Conservation (phyloP, 2,888 invertebrate species). For the Orthosia gracilis region DNA sequence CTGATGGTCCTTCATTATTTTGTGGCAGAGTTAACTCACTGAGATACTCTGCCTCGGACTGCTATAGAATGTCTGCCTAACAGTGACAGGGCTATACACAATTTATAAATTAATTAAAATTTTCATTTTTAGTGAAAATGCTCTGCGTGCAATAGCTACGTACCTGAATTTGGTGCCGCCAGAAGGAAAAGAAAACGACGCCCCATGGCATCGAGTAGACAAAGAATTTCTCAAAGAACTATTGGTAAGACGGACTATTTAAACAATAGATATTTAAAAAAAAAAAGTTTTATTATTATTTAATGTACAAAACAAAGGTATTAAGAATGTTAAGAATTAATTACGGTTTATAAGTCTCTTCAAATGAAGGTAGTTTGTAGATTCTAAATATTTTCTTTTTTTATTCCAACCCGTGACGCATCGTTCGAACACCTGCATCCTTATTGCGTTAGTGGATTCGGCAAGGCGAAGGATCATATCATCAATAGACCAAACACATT, state of each 20-base stretch:
- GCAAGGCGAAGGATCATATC: no score
- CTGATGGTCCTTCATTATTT: background rate
- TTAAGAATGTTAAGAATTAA: background rate
- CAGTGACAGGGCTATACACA: no score
- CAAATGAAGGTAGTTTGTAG: no score
- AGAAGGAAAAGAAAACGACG: constrained; percentile 92
- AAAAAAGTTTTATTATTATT: no score
- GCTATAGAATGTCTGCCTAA: background rate
- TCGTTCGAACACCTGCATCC: no score
- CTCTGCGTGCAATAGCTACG: constrained; percentile 95
- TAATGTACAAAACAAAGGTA: background rate
- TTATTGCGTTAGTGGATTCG: no score
- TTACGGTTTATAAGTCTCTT: no score
- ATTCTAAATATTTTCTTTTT: no score
- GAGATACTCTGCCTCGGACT: background rate
- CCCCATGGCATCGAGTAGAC: constrained; percentile 95
- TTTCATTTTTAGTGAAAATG: constrained; percentile 91
- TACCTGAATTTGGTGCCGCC: constrained; percentile 97
- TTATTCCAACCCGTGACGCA: no score
- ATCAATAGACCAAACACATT: no score
- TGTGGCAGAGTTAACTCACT: background rate
- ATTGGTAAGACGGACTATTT: constrained; percentile 92
- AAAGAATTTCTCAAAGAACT: constrained; percentile 96
- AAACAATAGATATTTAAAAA: no score
- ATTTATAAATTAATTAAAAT: background rate